Evolutionary conservation across 2,113 vertebrate species (phyloP).

Genomic region (Eublepharis macularius): DNA sequence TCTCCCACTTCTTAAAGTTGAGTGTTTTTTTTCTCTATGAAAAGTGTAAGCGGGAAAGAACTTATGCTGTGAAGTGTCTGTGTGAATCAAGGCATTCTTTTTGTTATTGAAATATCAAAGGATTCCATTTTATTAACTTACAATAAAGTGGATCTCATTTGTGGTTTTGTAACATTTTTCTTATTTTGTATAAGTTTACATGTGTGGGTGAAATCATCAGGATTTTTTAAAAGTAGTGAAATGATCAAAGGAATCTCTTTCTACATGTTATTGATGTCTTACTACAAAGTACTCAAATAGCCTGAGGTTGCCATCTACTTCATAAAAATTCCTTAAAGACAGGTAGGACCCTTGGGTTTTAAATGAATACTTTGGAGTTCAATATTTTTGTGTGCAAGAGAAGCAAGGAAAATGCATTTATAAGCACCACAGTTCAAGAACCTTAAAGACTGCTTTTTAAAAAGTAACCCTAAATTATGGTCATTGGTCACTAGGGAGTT

Average conservation of each 20-base stretch:
- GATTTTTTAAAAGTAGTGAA: slow-evolving; percentile 48
- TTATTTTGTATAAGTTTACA: slow-evolving; percentile 32
- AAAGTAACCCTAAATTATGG: slow-evolving; percentile 55
- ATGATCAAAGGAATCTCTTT: slow-evolving; percentile 66
- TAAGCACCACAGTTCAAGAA: slow-evolving; percentile 23
- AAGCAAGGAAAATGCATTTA: slow-evolving; percentile 33
- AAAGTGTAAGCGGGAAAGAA: slow-evolving; percentile 24
- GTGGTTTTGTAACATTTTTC: slow-evolving; percentile 51
- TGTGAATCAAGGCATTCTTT: slow-evolving; percentile 39
- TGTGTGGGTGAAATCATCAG: slow-evolving; percentile 30
- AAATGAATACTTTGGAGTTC: background rate
- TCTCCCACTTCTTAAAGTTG: slow-evolving; percentile 15
- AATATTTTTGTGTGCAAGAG: slow-evolving; percentile 37
- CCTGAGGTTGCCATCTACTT: slow-evolving; percentile 54
- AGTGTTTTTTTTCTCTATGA: slow-evolving; percentile 9
- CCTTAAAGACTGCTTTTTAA: slow-evolving; percentile 42
- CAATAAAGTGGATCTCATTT: slow-evolving; percentile 8
- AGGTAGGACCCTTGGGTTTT: slow-evolving; percentile 58
- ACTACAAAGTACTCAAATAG: slow-evolving; percentile 62
- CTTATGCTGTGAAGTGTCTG: slow-evolving; percentile 29
- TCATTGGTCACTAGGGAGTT: slow-evolving; percentile 52
- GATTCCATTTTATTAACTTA: background rate
- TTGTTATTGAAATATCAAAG: slow-evolving; percentile 43
- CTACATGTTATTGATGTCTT: slow-evolving; percentile 62
- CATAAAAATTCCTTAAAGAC: slow-evolving; percentile 61